Percentiles rank a stretch among this genome's conserved stretches.
Conservation (phyloP, 2,113 vertebrate species). For the Saguinus imperator region DNA sequence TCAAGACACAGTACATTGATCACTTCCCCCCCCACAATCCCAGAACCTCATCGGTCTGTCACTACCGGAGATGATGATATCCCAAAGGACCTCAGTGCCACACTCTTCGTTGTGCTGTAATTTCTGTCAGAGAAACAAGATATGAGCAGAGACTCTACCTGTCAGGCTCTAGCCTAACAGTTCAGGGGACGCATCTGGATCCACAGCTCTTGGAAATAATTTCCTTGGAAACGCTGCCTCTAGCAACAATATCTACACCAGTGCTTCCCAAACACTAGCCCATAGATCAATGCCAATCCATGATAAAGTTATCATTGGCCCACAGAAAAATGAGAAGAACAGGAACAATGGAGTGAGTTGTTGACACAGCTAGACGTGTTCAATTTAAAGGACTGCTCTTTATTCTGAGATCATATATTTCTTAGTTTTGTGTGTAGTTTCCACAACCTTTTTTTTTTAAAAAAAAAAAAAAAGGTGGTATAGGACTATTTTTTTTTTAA, state of each 20-base stretch:
- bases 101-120: not conserved
- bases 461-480: not conserved
- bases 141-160: not conserved
- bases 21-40: not conserved
- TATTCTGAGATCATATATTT: not conserved
- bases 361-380: not conserved
- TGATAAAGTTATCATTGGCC: constrained; percentile 27
- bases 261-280: not conserved
- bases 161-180: not conserved
- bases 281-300: constrained; percentile 47
- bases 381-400: not conserved
- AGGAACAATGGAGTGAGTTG: not conserved
- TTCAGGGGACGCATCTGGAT: not conserved
- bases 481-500: not conserved
- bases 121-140: constrained; percentile 18
- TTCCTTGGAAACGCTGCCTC: not conserved
- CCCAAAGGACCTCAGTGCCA: not conserved
- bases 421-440: not conserved
- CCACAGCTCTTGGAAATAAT: constrained; percentile 13
- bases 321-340: constrained; percentile 8
- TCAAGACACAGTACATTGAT: not conserved
- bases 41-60: not conserved
- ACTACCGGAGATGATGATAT: constrained; percentile 7
- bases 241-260: constrained; percentile 2
- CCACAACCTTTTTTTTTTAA: not conserved